A percentile compares a stretch with the other conserved stretches of the same genome.
Evolutionary conservation across 1,140 invertebrate genomes (phyloP).

Genomic region (Rhyacophila brunnea): DNA sequence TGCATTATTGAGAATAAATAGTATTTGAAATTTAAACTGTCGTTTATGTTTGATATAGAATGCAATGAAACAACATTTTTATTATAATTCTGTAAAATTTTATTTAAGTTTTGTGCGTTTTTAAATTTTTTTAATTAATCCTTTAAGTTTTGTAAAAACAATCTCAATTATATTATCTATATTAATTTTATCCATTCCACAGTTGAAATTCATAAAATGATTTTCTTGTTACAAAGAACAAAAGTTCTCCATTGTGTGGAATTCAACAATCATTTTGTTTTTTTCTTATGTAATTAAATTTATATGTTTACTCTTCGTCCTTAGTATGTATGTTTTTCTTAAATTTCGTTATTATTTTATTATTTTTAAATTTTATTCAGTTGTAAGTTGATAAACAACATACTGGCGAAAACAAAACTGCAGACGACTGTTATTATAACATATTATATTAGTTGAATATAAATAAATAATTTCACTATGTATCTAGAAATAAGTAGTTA

Average conservation of each 20-base stretch:
- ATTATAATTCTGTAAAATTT: constrained; percentile 1
- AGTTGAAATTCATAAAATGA: not conserved
- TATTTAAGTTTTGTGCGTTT: constrained; percentile 12
- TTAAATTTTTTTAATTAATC: constrained; percentile 15
- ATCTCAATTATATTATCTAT: constrained; percentile 13
- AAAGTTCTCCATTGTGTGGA: constrained; percentile 7
- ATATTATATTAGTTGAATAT: constrained; percentile 33
- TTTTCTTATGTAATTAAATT: constrained; percentile 12
- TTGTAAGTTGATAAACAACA: constrained; percentile 4
- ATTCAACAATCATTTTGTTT: constrained; percentile 6
- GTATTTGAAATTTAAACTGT: not conserved
- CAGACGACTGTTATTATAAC: constrained; percentile 30
- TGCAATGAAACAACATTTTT: not conserved
- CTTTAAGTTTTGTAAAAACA: constrained; percentile 8
- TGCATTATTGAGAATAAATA: not conserved
- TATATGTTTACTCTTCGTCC: constrained; percentile 12
- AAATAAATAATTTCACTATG: constrained; percentile 30
- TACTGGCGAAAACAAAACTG: constrained; percentile 11
- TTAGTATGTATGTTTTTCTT: constrained; percentile 1
- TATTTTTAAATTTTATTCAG: constrained; percentile 28
- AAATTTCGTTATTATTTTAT: constrained; percentile 24
- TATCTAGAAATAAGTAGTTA: constrained; percentile 33
- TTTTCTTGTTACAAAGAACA: constrained; percentile 1
- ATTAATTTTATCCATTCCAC: constrained; percentile 24
- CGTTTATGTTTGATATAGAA: too few species aligned